phyloP scores from a whole-genome alignment of 2,797 vertebrate genomes.

The Rhinichthys osculus region DNA sequence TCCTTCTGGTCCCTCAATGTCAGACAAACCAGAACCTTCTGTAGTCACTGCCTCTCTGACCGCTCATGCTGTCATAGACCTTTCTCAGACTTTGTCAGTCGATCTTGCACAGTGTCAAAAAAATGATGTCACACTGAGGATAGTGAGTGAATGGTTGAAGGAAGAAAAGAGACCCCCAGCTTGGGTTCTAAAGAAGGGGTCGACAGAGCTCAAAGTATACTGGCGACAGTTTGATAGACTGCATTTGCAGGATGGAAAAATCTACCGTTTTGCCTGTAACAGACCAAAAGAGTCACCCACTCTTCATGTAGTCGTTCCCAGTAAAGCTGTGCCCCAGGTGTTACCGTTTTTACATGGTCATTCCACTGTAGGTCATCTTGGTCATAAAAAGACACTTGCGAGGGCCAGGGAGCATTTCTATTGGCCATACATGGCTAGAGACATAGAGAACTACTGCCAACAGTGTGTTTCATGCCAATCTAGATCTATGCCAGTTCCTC shows the following conservation, averaged over 20 bases:
- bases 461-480: too few species aligned
- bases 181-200: background rate
- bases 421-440: background rate
- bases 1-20: background rate
- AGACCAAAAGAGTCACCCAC: background rate
- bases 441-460: slow-evolving; percentile 26
- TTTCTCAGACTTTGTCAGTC: slow-evolving; percentile 9
- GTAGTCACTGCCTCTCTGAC: background rate
- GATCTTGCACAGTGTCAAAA: background rate
- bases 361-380: too few species aligned
- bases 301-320: too few species aligned
- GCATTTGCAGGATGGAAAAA: slow-evolving; percentile 3
- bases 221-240: slow-evolving; percentile 10
- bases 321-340: too few species aligned
- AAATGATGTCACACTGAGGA: slow-evolving; percentile 8
- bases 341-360: background rate
- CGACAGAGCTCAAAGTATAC: background rate
- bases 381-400: too few species aligned
- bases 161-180: background rate
- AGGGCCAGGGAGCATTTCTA: too few species aligned
- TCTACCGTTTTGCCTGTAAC: background rate
- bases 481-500: too few species aligned
- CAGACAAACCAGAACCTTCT: background rate
- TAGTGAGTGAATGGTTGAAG: background rate
- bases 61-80: background rate